phyloP scores from a whole-genome alignment of 2,113 vertebrate species.

The Zosterops borbonicus region DNA sequence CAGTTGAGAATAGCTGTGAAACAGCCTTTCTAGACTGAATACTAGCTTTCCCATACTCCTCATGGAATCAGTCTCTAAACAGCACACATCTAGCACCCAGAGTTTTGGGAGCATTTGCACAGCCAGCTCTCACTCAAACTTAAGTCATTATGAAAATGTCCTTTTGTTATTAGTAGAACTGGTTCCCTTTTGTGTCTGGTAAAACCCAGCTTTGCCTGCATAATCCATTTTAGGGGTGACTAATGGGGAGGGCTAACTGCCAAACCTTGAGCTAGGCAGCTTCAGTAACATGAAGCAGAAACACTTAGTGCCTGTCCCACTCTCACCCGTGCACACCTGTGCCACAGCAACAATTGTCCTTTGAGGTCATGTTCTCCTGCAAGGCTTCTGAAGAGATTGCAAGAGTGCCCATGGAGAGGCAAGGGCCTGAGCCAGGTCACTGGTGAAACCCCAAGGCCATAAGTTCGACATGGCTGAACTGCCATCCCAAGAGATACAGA shows the following conservation, averaged over 20 bases:
- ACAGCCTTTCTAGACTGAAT: not conserved
- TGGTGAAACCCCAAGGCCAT: not conserved
- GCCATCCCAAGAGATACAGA: not conserved
- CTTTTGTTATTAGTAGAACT: not conserved
- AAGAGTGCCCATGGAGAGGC: fast-evolving
- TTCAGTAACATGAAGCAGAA: not conserved
- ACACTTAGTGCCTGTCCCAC: not conserved
- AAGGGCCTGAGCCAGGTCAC: not conserved
- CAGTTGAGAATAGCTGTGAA: not conserved
- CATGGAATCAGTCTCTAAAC: not conserved
- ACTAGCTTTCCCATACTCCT: not conserved
- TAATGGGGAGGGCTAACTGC: not conserved
- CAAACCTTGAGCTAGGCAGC: not conserved
- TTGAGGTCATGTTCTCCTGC: not conserved
- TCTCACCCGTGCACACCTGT: not conserved
- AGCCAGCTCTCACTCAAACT: not conserved
- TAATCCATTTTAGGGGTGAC: not conserved
- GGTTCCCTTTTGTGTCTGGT: not conserved
- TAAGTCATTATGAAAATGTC: not conserved
- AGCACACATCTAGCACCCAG: not conserved
- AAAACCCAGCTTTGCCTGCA: not conserved
- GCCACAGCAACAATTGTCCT: not conserved
- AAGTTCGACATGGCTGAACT: not conserved
- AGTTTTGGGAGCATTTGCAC: not conserved
- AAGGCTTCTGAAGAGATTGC: not conserved